phyloP scores from a whole-genome alignment of 2,113 vertebrate genomes.

The Peromyscus leucopus region DNA sequence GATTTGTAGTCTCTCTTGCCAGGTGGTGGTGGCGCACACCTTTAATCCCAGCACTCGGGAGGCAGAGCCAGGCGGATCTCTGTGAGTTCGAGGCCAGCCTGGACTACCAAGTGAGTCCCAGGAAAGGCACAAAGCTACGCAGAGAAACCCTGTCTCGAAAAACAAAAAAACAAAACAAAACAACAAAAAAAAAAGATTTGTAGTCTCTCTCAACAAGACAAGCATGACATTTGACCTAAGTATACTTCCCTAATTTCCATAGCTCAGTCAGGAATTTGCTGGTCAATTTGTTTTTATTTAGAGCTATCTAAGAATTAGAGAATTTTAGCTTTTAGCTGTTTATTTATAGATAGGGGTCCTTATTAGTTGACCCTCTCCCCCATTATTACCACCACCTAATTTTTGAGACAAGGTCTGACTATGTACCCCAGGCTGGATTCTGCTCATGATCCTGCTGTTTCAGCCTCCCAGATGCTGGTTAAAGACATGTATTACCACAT shows the following conservation, averaged over 20 bases:
- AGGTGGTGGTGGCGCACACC: too few species aligned
- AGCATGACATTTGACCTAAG: not conserved
- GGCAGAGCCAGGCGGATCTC: too few species aligned
- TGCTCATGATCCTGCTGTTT: not conserved
- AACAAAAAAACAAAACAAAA: too few species aligned
- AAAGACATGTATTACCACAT: not conserved
- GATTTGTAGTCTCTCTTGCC: slow-evolving; percentile 44
- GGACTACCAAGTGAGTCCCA: too few species aligned
- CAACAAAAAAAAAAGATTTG: too few species aligned
- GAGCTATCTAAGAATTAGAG: not conserved
- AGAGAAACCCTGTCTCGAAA: too few species aligned
- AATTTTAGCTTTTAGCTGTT: slow-evolving; percentile 56
- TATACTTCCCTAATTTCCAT: slow-evolving; percentile 23
- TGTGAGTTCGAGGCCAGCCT: too few species aligned
- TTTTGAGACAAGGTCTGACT: not conserved
- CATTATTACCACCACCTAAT: not conserved
- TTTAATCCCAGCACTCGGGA: too few species aligned
- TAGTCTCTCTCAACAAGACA: not conserved
- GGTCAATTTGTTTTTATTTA: not conserved
- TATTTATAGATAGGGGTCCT: slow-evolving; percentile 37
- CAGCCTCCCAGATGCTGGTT: not conserved
- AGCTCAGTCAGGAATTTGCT: slow-evolving; percentile 29
- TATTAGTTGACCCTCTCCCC: not conserved
- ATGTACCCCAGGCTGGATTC: not conserved
- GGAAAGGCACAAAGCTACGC: too few species aligned